Percentiles rank a stretch among this genome's conserved stretches.
Evolutionary conservation across 64 coral and sea anemone species (phyloP).

Genomic region (Montipora foliosa): DNA sequence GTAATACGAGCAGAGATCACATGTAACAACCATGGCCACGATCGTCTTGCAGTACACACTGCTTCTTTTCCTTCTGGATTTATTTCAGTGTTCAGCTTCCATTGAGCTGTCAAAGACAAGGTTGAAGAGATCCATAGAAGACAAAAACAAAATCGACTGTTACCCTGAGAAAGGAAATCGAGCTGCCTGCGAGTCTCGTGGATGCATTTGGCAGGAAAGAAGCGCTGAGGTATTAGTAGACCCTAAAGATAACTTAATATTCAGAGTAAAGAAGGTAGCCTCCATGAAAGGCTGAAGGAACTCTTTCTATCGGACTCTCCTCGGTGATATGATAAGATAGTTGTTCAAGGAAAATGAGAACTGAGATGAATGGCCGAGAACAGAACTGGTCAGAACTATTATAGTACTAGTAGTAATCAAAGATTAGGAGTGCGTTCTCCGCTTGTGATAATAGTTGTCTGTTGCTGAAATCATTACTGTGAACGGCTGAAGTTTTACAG

Average conservation of each 20-base stretch:
- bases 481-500: too few relatives aligned
- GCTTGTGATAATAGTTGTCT: too few relatives aligned
- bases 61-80: not conserved
- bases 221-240: slow-evolving; percentile 30
- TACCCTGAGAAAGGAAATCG: slow-evolving; percentile 62
- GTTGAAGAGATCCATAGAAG: slow-evolving; percentile 2
- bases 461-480: too few relatives aligned
- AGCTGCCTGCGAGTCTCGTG: slow-evolving; percentile 66
- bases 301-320: too few relatives aligned
- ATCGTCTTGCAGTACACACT: not conserved
- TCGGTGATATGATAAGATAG: not conserved
- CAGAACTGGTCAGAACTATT: too few relatives aligned
- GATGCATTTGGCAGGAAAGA: slow-evolving; percentile 63
- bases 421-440: too few relatives aligned
- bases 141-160: slow-evolving; percentile 61
- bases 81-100: not conserved
- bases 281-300: not conserved
- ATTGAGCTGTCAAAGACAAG: slow-evolving; percentile 4
- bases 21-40: not conserved
- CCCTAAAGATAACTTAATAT: not conserved
- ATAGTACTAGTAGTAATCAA: too few relatives aligned
- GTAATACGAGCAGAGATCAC: not conserved
- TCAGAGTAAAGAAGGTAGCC: not conserved
- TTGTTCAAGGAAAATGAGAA: too few relatives aligned
- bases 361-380: too few relatives aligned